These are phyloP conservation scores for Acanthisitta chloris DNA, from an alignment of 2,113 vertebrate genomes.

Conservation along the genomic window DNA sequence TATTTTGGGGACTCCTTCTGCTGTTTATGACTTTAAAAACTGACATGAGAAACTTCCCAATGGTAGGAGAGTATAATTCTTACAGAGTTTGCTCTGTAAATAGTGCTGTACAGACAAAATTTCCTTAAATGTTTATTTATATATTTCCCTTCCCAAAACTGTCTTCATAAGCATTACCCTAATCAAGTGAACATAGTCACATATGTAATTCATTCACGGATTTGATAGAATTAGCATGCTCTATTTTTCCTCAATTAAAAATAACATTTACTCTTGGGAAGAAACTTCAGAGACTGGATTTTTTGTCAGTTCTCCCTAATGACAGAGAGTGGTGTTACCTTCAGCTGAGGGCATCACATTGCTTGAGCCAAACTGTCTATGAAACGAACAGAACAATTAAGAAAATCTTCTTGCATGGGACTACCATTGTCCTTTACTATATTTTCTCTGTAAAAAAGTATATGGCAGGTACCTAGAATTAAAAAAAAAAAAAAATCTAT, in stretches of 20 bases:
- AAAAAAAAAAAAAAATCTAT: too few species aligned
- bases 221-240: conserved; percentile 65
- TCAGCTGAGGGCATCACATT: background rate
- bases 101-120: background rate
- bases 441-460: background rate
- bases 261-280: conserved; percentile 52
- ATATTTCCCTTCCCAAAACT: background rate
- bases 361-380: background rate
- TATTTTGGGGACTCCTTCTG: background rate
- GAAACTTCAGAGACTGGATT: background rate
- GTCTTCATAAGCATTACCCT: conserved; percentile 33
- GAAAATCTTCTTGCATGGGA: background rate
- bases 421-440: background rate
- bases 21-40: background rate
- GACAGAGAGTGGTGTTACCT: background rate
- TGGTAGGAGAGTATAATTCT: background rate
- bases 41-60: background rate
- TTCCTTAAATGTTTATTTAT: background rate
- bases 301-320: background rate
- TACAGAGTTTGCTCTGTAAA: background rate
- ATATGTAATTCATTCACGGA: conserved; percentile 56
- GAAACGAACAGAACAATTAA: background rate
- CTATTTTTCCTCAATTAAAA: conserved; percentile 59
- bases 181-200: conserved; percentile 50
- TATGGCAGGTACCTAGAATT: background rate